Evolutionary conservation across 2,888 invertebrate genomes (phyloP), one percentile per base, ranked within the genome.

Genomic region (Cerastis leucographa): DNA sequence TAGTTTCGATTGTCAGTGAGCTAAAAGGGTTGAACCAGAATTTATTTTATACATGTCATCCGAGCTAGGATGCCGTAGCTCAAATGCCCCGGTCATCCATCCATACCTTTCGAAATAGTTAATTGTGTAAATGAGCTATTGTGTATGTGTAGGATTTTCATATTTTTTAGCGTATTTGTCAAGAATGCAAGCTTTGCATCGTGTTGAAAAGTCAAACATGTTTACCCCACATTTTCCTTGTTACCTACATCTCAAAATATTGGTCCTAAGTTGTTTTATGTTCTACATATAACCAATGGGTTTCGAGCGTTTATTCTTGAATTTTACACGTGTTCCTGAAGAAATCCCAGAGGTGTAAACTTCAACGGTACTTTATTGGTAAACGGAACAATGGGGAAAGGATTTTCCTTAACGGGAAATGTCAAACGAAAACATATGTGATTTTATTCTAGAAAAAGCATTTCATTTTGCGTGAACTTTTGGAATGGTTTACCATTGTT

Each of bases 361-460:
- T 35, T 22, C 61, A 22, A 62, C 25, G 54, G 4, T 49, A 14
- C 46, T 62, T 35, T 79, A 64, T 64, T 64, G 62, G 40, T 71
- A 29, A 14, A n/a, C 11, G 12, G 71, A 64, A 46, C 19, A 46
- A 78, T 64, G 40, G 8, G n/a, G 12, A 29, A 62, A 54, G n/a
- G n/a, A 11, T 71, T 62, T 46, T 54, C 46, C 46, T 46, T 54
- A 64, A n/a, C 44, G 6, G 42, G 5, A 59, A 61, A 78, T 62
- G 61, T 35, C 51, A 46, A 62, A 11, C 17, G 22, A n/a, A 19
- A n/a, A 70, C 25, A 78, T 19, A 8, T 78, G 1, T 40, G 51
- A 29, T 46, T 78, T 62, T 64, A 61, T 51, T 44, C 17, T 35
- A 35, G 14, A 49, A 76, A 75, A 14, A 42, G 6, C 7, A 9